Evolutionary conservation across 2,113 vertebrate genomes (phyloP), one percentile per base, ranked within the genome.

Genomic region (Caranx melampygus): DNA sequence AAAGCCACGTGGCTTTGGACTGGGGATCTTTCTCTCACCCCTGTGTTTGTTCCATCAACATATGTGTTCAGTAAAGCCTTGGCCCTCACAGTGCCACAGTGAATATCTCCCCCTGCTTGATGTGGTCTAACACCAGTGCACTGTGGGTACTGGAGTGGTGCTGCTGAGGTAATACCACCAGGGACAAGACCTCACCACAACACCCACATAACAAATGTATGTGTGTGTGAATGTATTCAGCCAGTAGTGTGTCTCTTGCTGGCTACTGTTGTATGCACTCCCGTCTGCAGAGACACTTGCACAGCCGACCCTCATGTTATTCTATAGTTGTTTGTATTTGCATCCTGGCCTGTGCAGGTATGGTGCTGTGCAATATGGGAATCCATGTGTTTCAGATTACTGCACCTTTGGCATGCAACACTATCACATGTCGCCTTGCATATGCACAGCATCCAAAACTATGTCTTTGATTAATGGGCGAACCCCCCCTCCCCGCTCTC

Each of bases 11-110:
- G 84, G 85, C 90, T 85, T 88, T 84, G 91, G 89, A 85, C 37
- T 21, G 57, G 18, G 62, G 80, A 80, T 83, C 83, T 18, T 60
- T 78, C 75, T 79, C 58, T 80, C 79, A 44, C 77, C 67, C 71
- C 65, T 37, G 82, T 85, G 79, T 89, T 92, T 84, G 80, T 91
- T 93, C 91, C 88, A 81, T 87, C 75, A 60, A 89, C 91, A 89
- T 91, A 85, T 93, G 92, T 86, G 76, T 91, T 90, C 88, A 86
- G 88, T 89, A 90, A 90, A 90, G 79, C 86, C 66, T 71, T 83
- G 86, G 89, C 87, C 78, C 51, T 40, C 31, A 13, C 66, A 5
- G 54, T 49, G 72, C 61, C 82, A 64, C 81, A 63, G 78, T n/a
- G 42, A 82, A 72, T 81, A 66, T 74, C 85, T 45, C 69, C 63